These are phyloP conservation scores for Siphlonurus alternatus DNA, from an alignment of 2,888 invertebrate species.

Conservation along the genomic window DNA sequence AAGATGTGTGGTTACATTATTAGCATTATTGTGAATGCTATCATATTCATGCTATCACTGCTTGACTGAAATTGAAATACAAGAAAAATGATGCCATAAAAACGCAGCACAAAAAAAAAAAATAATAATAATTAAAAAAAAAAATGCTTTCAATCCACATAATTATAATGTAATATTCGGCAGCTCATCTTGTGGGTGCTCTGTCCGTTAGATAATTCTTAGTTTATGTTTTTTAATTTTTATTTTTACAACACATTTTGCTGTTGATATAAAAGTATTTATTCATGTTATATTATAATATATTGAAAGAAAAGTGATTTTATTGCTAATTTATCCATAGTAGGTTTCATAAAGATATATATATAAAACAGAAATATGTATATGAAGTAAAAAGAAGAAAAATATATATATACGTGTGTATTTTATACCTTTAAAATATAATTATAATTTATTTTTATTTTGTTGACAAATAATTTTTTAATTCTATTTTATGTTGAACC, in stretches of 20 bases:
- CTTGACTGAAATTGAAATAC: too few species aligned
- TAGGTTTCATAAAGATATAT: neutral
- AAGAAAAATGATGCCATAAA: too few species aligned
- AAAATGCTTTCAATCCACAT: neutral
- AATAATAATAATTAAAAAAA: neutral
- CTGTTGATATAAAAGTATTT: neutral
- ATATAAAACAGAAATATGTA: too few species aligned
- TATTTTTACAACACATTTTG: neutral
- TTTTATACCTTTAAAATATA: too few species aligned
- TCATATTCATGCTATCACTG: too few species aligned
- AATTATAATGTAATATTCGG: too few species aligned
- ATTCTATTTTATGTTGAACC: neutral
- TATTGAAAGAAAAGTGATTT: neutral
- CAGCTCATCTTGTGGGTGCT: neutral
- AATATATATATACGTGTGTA: too few species aligned
- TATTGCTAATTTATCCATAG: neutral
- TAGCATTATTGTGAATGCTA: too few species aligned
- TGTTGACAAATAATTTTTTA: neutral
- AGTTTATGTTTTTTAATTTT: neutral
- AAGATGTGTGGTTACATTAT: too few species aligned
- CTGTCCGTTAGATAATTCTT: too few species aligned
- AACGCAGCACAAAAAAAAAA: neutral
- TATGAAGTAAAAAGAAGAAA: too few species aligned
- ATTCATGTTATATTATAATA: neutral
- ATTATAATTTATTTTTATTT: neutral